Evolutionary conservation across 1,140 invertebrate species (phyloP).

Genomic region (Drosophila sp.): DNA sequence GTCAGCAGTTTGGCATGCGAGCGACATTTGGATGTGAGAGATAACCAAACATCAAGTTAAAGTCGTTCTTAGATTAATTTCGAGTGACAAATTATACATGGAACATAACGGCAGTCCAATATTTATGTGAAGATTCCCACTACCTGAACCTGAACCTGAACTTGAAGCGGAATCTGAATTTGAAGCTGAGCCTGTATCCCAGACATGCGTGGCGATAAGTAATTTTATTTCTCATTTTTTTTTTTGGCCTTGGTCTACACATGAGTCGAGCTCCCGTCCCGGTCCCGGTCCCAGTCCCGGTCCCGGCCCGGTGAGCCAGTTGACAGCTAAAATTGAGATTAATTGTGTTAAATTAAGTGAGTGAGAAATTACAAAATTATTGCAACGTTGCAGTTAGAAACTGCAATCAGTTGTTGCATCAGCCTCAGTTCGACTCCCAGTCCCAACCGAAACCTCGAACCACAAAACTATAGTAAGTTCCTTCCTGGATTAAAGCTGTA

Average conservation of each 20-base stretch:
- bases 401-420: conserved; percentile 76
- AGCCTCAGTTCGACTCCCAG: conserved; percentile 24
- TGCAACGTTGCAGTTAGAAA: conserved; percentile 76
- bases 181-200: conserved; percentile 6
- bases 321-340: conserved; percentile 81
- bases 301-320: conserved; percentile 38
- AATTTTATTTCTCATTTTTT: conserved; percentile 12
- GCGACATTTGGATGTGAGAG: conserved; percentile 26
- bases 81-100: conserved; percentile 79
- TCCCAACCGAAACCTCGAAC: neutral
- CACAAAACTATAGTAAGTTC: conserved; percentile 23
- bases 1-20: conserved; percentile 32
- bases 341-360: conserved; percentile 82
- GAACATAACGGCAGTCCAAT: conserved; percentile 74
- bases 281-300: no score
- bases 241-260: conserved; percentile 11
- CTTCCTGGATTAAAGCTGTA: conserved; percentile 36
- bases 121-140: conserved; percentile 78
- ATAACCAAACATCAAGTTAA: conserved; percentile 36
- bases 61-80: conserved; percentile 72
- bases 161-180: conserved; percentile 4
- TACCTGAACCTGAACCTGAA: conserved; percentile 33
- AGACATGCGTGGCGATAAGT: conserved; percentile 45
- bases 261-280: conserved; percentile 19
- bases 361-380: conserved; percentile 82